A percentile compares a stretch with the other conserved stretches of the same genome.
Conservation (phyloP, 2,113 vertebrate species). For the Apaloderma vittatum region DNA sequence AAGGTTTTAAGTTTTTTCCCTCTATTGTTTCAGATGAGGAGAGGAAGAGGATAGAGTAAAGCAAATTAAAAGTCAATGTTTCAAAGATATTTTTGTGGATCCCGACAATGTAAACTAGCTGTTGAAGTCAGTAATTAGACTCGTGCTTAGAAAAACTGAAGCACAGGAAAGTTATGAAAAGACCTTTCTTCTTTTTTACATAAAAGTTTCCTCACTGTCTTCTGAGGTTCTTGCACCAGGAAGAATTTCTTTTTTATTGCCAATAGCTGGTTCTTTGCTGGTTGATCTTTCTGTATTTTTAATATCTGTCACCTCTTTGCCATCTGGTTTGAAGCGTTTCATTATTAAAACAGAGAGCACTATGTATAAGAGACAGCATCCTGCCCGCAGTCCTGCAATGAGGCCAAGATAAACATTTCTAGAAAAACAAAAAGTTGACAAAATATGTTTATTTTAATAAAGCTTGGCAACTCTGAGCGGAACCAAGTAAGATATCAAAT, state of each 20-base stretch:
- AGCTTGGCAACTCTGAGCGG: not conserved
- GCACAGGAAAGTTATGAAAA: not conserved
- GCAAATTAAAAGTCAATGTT: not conserved
- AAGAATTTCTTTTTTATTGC: conserved; percentile 26
- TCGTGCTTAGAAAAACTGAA: not conserved
- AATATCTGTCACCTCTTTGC: not conserved
- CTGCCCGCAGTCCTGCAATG: conserved; percentile 41
- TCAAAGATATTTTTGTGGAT: not conserved
- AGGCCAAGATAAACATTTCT: conserved; percentile 71
- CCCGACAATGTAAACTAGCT: not conserved
- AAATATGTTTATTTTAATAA: not conserved
- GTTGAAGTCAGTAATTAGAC: not conserved
- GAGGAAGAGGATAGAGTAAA: not conserved
- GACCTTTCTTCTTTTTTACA: not conserved
- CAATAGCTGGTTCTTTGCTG: not conserved
- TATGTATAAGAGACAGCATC: conserved; percentile 55
- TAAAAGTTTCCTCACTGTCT: conserved; percentile 39
- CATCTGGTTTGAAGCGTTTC: conserved; percentile 47
- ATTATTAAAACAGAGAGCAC: conserved; percentile 55
- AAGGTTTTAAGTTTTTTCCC: not conserved
- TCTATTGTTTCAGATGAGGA: not conserved
- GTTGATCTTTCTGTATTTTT: not conserved
- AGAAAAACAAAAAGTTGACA: not conserved
- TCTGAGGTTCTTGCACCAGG: conserved; percentile 19
- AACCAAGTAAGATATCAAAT: not conserved